Evolutionary conservation across 2,797 vertebrate species (phyloP).

Genomic region (Perodicticus potto): DNA sequence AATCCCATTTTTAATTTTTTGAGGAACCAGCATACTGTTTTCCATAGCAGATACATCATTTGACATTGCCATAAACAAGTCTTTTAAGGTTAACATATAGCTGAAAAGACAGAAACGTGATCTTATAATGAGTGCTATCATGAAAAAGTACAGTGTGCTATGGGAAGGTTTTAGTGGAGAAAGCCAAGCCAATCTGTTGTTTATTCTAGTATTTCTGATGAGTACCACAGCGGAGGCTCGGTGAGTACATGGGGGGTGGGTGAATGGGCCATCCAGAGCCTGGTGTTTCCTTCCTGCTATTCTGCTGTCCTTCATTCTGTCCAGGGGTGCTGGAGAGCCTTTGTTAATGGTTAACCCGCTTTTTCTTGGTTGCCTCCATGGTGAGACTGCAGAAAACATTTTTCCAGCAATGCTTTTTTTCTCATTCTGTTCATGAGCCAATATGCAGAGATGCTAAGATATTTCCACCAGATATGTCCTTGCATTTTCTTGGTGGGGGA

Average conservation of each 20-base stretch:
- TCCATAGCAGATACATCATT: neutral
- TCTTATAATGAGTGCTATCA: neutral
- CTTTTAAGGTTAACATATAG: slow-evolving; percentile 53
- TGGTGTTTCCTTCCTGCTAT: neutral
- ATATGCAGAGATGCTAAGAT: slow-evolving; percentile 23
- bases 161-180: neutral
- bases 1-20: slow-evolving; percentile 48
- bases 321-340: neutral
- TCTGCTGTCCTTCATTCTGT: neutral
- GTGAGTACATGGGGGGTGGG: neutral
- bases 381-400: neutral
- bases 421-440: neutral
- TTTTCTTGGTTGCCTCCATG: neutral
- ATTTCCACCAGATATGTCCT: slow-evolving; percentile 1
- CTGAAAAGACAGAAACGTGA: slow-evolving; percentile 44
- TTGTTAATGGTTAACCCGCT: neutral
- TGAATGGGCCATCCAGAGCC: neutral
- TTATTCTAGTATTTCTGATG: neutral
- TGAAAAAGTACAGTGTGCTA: neutral
- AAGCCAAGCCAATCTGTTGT: neutral
- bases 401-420: slow-evolving; percentile 39
- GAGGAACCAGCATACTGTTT: slow-evolving; percentile 39
- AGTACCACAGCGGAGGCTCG: neutral
- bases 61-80: slow-evolving; percentile 27
- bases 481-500: slow-evolving; percentile 40